A percentile compares a stretch with the other conserved stretches of the same genome.
Evolutionary conservation across 2,797 vertebrate genomes (phyloP).

Genomic region (Microchirus variegatus): DNA sequence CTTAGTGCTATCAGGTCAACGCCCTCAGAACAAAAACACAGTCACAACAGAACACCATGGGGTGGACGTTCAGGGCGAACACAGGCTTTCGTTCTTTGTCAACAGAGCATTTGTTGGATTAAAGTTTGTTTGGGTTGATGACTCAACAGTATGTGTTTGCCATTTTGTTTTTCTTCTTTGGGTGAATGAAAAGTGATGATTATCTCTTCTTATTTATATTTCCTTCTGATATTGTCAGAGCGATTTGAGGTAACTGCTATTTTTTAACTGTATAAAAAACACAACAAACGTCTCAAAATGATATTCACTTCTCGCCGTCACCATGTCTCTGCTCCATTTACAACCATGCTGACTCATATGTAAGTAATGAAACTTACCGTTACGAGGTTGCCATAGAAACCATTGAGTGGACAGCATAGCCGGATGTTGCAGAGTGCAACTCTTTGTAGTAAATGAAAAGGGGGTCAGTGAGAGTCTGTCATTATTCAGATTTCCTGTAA

Average conservation of each 20-base stretch:
- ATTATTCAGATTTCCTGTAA: too few relatives aligned
- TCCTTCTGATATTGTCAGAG: too few relatives aligned
- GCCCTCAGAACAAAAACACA: conserved; percentile 10
- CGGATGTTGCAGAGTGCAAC: conserved; percentile 39
- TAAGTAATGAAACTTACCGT: conserved; percentile 27
- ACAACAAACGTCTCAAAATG: neutral
- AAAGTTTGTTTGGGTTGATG: too few relatives aligned
- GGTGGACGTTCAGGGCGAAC: neutral
- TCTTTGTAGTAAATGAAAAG: conserved; percentile 42
- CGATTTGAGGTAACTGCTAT: too few relatives aligned
- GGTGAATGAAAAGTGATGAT: neutral
- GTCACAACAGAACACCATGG: too few relatives aligned
- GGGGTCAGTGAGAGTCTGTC: conserved; percentile 30
- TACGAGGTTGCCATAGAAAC: conserved; percentile 64
- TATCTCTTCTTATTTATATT: too few relatives aligned
- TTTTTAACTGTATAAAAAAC: neutral
- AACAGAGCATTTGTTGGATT: conserved; percentile 13
- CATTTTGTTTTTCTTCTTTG: too few relatives aligned
- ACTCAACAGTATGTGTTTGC: too few relatives aligned
- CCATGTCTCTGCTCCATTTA: neutral
- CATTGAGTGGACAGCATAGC: conserved; percentile 4
- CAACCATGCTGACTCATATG: conserved; percentile 22
- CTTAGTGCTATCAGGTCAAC: neutral
- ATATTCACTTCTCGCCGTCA: neutral
- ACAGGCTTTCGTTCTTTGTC: neutral